Conservation (phyloP, 2,797 vertebrate species). For the Tokudaia tokunoshimensis region DNA sequence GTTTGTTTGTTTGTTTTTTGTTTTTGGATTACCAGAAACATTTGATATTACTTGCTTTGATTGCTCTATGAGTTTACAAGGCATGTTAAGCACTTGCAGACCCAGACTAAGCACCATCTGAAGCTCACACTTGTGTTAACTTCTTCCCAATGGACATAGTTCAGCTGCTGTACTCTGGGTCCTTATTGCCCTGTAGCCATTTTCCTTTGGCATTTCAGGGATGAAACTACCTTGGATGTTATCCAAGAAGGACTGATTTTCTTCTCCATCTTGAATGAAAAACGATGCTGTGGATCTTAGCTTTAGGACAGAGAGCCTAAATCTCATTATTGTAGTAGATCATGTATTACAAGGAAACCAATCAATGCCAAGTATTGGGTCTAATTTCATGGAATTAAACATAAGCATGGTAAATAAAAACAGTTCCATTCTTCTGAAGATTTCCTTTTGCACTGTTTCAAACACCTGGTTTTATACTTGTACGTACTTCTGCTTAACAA, state of each 20-base stretch:
- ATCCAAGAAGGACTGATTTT: background rate
- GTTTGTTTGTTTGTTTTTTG: background rate
- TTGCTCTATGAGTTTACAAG: slow-evolving; percentile 31
- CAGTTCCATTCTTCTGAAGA: background rate
- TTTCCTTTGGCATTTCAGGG: slow-evolving; percentile 40
- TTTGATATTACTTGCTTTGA: background rate
- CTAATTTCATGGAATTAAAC: slow-evolving; percentile 38
- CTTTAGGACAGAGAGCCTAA: background rate
- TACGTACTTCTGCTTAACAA: background rate
- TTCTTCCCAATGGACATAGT: background rate
- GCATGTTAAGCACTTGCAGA: background rate
- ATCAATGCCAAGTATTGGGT: background rate
- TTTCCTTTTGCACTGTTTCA: background rate
- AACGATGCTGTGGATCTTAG: background rate
- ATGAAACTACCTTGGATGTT: background rate
- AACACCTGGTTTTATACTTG: background rate
- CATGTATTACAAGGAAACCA: background rate
- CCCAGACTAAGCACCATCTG: background rate
- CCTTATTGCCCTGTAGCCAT: background rate
- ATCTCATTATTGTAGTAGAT: slow-evolving; percentile 5
- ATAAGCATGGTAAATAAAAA: slow-evolving; percentile 19
- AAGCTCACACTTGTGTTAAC: background rate
- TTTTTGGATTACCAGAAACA: background rate
- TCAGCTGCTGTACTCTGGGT: background rate
- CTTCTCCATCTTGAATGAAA: slow-evolving; percentile 34